These are phyloP conservation scores for Leucoraja ocellata DNA, from an alignment of 2,797 vertebrate genomes.

Conservation along the genomic window DNA sequence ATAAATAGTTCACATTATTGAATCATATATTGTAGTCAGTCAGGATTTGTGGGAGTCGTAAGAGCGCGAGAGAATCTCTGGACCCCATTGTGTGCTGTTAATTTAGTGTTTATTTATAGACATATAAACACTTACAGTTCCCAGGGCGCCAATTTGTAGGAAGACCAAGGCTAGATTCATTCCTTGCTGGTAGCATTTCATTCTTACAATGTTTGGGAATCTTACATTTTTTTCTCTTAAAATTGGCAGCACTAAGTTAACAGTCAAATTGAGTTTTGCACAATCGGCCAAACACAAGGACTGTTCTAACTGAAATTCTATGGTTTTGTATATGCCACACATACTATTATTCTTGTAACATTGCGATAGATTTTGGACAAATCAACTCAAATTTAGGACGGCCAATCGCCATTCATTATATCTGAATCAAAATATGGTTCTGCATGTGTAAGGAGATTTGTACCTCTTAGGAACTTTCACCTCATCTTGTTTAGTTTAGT, in stretches of 20 bases:
- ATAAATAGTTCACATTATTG: slow-evolving; percentile 36
- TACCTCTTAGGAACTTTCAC: neutral
- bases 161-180: neutral
- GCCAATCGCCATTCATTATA: neutral
- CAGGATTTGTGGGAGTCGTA: slow-evolving; percentile 21
- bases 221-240: neutral
- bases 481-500: neutral
- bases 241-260: neutral
- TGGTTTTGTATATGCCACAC: neutral
- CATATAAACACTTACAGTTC: slow-evolving; percentile 36
- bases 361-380: neutral
- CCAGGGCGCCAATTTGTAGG: slow-evolving; percentile 8
- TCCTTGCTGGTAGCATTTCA: slow-evolving; percentile 1
- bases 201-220: neutral
- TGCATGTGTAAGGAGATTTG: neutral
- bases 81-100: slow-evolving; percentile 25
- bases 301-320: neutral
- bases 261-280: neutral
- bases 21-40: slow-evolving; percentile 27
- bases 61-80: slow-evolving; percentile 20
- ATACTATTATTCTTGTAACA: neutral
- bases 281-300: neutral
- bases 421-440: neutral
- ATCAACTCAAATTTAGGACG: neutral
- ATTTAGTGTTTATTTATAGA: slow-evolving; percentile 32